Conservation (phyloP, 2,113 vertebrate genomes). For the Aplodontia rufa region DNA sequence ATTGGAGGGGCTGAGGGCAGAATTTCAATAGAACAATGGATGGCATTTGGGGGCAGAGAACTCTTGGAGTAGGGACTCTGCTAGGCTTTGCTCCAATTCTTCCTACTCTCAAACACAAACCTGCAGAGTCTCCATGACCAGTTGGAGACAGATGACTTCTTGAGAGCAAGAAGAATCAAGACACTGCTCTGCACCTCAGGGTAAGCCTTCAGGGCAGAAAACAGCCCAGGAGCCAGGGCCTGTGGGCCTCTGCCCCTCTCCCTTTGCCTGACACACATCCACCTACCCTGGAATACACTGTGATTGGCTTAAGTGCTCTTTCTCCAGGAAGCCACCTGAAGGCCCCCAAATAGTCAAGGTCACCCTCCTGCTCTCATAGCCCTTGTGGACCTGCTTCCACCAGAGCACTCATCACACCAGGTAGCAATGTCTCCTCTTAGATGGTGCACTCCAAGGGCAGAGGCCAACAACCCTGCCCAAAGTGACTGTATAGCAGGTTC, state of each 20-base stretch:
- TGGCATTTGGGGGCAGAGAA: neutral
- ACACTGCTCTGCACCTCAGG: neutral
- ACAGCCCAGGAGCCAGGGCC: too few species aligned
- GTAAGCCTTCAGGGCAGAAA: neutral
- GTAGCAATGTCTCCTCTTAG: rapidly evolving
- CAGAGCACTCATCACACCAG: neutral
- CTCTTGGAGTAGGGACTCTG: neutral
- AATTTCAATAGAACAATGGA: neutral
- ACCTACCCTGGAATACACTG: neutral
- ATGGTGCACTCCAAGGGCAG: neutral
- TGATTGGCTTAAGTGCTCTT: neutral
- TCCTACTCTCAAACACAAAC: neutral
- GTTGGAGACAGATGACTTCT: neutral
- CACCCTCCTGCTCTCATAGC: neutral
- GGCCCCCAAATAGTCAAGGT: neutral
- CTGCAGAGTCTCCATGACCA: neutral
- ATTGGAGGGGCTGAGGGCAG: neutral
- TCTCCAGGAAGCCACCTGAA: neutral
- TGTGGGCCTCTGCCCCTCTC: neutral
- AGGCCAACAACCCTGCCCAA: neutral
- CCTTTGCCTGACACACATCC: neutral
- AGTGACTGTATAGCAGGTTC: neutral
- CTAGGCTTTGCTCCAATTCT: neutral
- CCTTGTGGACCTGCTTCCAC: neutral
- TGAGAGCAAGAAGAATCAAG: neutral